Conservation (phyloP, 2,797 vertebrate species). For the Pampus argenteus region DNA sequence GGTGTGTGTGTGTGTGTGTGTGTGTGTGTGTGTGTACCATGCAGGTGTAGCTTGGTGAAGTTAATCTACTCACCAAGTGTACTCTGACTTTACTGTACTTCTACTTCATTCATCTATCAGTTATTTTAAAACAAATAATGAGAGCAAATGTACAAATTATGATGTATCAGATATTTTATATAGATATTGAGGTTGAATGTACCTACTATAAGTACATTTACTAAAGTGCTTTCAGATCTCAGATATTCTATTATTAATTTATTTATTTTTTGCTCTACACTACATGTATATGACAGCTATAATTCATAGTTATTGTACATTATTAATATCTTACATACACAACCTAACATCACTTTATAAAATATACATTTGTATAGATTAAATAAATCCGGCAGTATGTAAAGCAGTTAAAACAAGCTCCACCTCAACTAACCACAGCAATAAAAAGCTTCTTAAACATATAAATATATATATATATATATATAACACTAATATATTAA, state of each 20-base stretch:
- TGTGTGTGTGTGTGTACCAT: constrained; percentile 3
- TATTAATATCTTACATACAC: neutral
- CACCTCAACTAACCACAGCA: too few species aligned
- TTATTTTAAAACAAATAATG: neutral
- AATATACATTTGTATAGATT: neutral
- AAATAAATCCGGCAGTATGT: neutral
- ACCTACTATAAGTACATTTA: neutral
- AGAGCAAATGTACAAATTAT: neutral
- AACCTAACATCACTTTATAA: neutral
- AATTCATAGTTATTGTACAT: neutral
- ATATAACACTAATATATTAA: too few species aligned
- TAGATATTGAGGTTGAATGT: neutral
- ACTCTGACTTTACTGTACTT: neutral
- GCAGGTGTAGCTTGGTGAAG: constrained; percentile 11
- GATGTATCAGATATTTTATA: neutral
- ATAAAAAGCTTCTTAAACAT: neutral
- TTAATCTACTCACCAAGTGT: neutral
- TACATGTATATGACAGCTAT: neutral
- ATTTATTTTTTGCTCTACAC: too few species aligned
- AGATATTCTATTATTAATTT: neutral
- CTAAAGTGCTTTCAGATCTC: neutral
- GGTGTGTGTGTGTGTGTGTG: constrained; percentile 38
- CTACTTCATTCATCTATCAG: neutral
- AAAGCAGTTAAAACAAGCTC: neutral
- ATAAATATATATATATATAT: too few species aligned